phyloP scores from a whole-genome alignment of 2,797 vertebrate genomes.

The Luscinia luscinia region DNA sequence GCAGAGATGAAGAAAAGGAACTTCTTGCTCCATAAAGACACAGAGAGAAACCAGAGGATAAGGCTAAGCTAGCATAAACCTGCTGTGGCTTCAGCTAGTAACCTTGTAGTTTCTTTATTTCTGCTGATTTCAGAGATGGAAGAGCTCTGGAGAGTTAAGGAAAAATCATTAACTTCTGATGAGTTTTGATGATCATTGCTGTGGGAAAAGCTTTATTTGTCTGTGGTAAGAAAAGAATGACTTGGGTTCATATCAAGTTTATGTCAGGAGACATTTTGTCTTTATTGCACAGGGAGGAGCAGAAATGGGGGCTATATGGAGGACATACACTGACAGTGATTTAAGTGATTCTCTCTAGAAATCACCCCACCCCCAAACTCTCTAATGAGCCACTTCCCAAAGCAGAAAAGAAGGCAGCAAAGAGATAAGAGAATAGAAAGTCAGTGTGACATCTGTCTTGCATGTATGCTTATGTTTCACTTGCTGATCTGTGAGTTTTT shows the following conservation, averaged over 20 bases:
- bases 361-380: background rate
- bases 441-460: slow-evolving; percentile 51
- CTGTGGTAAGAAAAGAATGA: background rate
- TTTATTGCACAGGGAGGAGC: background rate
- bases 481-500: slow-evolving; percentile 51
- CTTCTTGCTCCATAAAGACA: background rate
- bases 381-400: background rate
- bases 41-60: background rate
- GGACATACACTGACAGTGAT: background rate
- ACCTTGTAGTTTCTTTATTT: background rate
- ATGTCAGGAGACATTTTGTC: slow-evolving; percentile 13
- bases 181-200: background rate
- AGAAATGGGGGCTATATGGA: background rate
- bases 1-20: background rate
- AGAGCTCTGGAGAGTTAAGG: background rate
- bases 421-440: slow-evolving; percentile 12
- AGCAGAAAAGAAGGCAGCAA: slow-evolving; percentile 16
- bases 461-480: slow-evolving; percentile 25
- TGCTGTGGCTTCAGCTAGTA: background rate
- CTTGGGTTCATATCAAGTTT: slow-evolving; percentile 19
- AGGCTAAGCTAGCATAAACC: background rate
- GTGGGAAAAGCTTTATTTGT: background rate
- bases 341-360: background rate
- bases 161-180: background rate
- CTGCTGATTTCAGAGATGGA: background rate